Conservation (phyloP, 2,797 vertebrate species). For the Pantherophis vulpinus region DNA sequence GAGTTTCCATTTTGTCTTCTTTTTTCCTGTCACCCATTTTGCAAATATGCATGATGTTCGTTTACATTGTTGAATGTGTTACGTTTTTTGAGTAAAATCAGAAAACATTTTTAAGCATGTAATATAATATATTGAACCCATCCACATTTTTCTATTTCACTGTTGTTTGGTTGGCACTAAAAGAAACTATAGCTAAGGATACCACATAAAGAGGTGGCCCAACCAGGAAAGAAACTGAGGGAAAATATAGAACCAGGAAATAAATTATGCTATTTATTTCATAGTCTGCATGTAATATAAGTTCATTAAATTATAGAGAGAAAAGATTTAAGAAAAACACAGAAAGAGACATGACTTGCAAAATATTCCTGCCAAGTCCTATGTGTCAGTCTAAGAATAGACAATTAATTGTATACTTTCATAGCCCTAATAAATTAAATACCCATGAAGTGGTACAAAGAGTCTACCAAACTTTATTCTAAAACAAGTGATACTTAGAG, state of each 20-base stretch:
- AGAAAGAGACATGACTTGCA: fast-evolving
- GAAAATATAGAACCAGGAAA: neutral
- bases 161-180: neutral
- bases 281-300: neutral
- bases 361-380: fast-evolving
- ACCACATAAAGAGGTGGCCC: neutral
- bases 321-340: neutral
- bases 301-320: neutral
- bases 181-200: neutral
- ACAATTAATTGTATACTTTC: fast-evolving
- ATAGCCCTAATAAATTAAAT: neutral
- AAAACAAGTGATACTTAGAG: neutral
- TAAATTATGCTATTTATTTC: neutral
- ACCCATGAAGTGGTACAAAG: neutral
- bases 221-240: neutral
- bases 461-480: neutral
- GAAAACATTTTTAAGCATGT: neutral
- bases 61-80: neutral
- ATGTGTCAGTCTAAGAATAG: fast-evolving
- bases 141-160: neutral
- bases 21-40: neutral
- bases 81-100: neutral
- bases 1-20: neutral
- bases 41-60: neutral
- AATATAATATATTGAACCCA: neutral